Conservation (phyloP, 2,797 vertebrate species). For the Catostomus latipinnis region DNA sequence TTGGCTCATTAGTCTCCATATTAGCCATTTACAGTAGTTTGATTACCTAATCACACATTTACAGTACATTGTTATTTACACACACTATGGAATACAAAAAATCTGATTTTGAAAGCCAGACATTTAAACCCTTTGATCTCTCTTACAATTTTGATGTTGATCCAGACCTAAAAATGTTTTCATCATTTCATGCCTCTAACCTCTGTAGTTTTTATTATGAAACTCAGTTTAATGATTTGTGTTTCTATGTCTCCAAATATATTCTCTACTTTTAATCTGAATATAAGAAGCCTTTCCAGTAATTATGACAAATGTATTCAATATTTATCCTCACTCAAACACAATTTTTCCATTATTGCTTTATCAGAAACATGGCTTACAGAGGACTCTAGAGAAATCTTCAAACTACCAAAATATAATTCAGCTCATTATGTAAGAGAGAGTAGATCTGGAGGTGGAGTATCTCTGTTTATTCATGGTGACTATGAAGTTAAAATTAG, state of each 20-base stretch:
- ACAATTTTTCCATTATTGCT: background rate
- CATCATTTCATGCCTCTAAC: background rate
- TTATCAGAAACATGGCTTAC: background rate
- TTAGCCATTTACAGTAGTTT: background rate
- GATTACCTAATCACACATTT: background rate
- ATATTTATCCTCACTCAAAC: background rate
- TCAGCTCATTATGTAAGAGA: too few species aligned
- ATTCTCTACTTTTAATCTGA: background rate
- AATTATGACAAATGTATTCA: background rate
- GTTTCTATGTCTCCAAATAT: background rate
- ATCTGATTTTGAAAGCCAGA: background rate
- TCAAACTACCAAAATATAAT: background rate
- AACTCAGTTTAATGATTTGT: background rate
- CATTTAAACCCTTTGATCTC: background rate
- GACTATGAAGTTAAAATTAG: too few species aligned
- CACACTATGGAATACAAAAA: background rate
- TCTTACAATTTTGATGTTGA: background rate
- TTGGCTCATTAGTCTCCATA: background rate
- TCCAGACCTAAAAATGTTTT: background rate
- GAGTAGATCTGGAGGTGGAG: too few species aligned
- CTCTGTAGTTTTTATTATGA: background rate
- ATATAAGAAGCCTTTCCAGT: background rate
- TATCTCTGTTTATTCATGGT: too few species aligned
- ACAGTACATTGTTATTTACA: background rate
- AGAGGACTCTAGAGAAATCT: background rate